Conservation (phyloP, 53 echinoderm and acorn worm species). For the Arbacia lixula region DNA sequence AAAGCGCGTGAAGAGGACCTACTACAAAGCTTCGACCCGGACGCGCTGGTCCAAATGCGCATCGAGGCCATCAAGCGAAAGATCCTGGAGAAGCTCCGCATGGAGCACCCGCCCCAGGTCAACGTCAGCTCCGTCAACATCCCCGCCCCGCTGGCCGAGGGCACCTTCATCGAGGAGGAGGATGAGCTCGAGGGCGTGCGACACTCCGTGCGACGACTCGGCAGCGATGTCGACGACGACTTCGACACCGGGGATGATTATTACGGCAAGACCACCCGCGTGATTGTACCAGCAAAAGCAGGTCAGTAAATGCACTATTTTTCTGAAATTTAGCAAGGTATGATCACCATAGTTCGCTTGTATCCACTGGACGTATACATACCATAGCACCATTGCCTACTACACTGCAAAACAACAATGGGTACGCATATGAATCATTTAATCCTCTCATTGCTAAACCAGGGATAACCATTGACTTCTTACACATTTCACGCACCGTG, state of each 20-base stretch:
- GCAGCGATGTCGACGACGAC: slow-evolving; percentile 7
- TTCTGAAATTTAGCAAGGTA: no score
- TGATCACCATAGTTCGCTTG: no score
- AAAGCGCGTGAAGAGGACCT: slow-evolving; percentile 26
- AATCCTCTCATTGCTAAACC: no score
- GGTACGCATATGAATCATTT: no score
- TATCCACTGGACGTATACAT: no score
- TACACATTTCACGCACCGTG: no score
- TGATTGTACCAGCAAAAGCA: slow-evolving; percentile 58
- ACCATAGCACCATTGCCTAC: no score
- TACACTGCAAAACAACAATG: no score
- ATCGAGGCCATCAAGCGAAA: slow-evolving; percentile 65
- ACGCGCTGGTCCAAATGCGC: slow-evolving; percentile 50
- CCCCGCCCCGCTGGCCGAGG: slow-evolving; percentile 54
- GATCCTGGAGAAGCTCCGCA: slow-evolving; percentile 65
- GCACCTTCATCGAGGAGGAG: slow-evolving; percentile 19
- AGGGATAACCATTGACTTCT: no score
- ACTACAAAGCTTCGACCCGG: slow-evolving; percentile 11
- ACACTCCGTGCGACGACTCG: slow-evolving; percentile 2
- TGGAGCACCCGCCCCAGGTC: slow-evolving; percentile 59
- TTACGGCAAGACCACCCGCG: slow-evolving; percentile 66
- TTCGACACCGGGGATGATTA: slow-evolving; percentile 51
- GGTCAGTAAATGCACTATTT: slow-evolving; percentile 31
- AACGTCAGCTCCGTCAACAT: slow-evolving; percentile 58
- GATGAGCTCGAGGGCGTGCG: not conserved